Conservation (phyloP, 2,888 invertebrate genomes). For the Amblyjoppa proteus region DNA sequence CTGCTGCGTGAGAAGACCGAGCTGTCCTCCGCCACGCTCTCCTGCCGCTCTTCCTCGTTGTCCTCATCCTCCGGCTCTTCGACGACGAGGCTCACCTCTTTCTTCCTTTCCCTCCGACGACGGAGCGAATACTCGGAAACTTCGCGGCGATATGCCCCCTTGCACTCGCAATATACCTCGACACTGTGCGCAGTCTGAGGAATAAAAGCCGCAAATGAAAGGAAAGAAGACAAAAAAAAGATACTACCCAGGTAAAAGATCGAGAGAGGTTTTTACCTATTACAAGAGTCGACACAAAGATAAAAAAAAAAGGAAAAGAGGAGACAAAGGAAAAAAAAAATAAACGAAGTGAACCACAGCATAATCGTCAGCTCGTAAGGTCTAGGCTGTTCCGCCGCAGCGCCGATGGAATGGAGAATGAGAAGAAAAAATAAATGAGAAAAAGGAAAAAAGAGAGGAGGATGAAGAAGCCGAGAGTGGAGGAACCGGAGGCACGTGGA, state of each 20-base stretch:
- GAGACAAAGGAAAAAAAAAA: not conserved
- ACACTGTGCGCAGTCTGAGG: constrained; percentile 29
- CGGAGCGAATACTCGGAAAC: constrained; percentile 47
- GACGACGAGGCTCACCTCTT: constrained; percentile 38
- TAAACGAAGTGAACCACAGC: not conserved
- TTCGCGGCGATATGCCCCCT: constrained; percentile 49
- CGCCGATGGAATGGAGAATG: constrained; percentile 3
- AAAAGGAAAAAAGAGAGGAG: not conserved
- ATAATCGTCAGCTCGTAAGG: constrained; percentile 45
- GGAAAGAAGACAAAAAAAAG: constrained; percentile 1
- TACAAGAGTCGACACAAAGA: constrained; percentile 15
- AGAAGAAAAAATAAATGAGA: not conserved
- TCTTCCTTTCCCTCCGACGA: constrained; percentile 47
- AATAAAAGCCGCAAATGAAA: constrained; percentile 20
- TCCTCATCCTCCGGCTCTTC: constrained; percentile 33
- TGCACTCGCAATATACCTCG: constrained; percentile 49
- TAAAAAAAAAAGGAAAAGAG: not conserved
- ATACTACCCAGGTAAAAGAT: not conserved
- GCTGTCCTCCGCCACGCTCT: constrained; percentile 66
- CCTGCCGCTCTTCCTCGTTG: constrained; percentile 43
- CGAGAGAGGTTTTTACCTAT: constrained; percentile 16
- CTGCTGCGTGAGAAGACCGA: constrained; percentile 69
- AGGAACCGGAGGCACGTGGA: constrained; percentile 29
- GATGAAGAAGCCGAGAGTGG: not conserved
- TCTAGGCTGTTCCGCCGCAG: not conserved